These are phyloP conservation scores for Benthosema pterotum DNA, from an alignment of 2,797 vertebrate genomes.

Conservation along the genomic window DNA sequence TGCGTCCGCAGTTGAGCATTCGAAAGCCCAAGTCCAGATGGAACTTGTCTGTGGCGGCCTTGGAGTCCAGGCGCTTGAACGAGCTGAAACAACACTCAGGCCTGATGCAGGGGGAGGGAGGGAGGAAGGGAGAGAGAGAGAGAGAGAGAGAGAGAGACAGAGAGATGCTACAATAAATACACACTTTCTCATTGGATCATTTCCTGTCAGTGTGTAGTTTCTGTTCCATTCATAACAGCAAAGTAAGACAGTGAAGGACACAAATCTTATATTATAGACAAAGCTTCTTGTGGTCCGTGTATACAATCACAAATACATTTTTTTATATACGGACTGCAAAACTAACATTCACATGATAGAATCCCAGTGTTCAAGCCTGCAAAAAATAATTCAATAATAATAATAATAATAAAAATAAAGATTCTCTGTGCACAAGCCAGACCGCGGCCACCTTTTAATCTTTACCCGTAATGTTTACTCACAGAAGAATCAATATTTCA, in stretches of 20 bases:
- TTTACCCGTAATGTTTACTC: neutral
- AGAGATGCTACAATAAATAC: neutral
- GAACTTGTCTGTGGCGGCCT: conserved; percentile 93
- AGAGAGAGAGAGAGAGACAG: conserved; percentile 3
- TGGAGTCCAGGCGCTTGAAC: conserved; percentile 93
- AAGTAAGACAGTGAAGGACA: neutral
- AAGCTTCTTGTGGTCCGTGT: neutral
- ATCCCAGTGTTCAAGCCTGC: too few species aligned
- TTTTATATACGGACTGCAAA: neutral
- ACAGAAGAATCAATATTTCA: neutral
- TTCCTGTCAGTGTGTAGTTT: neutral
- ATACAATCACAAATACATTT: conserved; percentile 6
- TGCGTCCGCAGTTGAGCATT: conserved; percentile 97
- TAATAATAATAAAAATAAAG: too few species aligned
- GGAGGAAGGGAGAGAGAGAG: conserved; percentile 3
- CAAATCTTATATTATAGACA: neutral
- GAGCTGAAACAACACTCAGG: conserved; percentile 94
- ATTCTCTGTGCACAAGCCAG: conserved; percentile 20
- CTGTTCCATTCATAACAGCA: neutral
- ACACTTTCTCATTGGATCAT: neutral
- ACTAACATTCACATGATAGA: too few species aligned
- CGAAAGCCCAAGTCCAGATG: conserved; percentile 95
- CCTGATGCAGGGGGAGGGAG: conserved; percentile 67
- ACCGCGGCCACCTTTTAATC: conserved; percentile 22
- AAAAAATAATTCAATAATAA: too few species aligned